phyloP scores from a whole-genome alignment of 2,113 vertebrate species.

The Xenotilapia leptura region DNA sequence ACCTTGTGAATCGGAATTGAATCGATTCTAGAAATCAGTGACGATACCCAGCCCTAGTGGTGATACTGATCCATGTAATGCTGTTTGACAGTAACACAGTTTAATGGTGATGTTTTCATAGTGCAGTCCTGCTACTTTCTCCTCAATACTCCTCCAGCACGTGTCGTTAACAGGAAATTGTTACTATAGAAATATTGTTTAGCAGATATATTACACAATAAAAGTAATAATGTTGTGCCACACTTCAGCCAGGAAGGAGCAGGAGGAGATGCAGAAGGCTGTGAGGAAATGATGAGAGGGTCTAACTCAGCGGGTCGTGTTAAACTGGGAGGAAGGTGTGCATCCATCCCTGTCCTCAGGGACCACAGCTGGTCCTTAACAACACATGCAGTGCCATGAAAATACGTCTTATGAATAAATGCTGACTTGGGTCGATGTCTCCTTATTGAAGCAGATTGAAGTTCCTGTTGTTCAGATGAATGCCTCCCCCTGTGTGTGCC shows the following conservation, averaged over 20 bases:
- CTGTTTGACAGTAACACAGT: background rate
- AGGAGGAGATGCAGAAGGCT: background rate
- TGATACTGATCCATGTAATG: background rate
- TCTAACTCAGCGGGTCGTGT: background rate
- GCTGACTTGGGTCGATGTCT: background rate
- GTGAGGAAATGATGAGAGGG: background rate
- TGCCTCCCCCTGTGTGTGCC: background rate
- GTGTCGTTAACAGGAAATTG: background rate
- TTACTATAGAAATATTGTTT: background rate
- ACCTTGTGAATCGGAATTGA: no score
- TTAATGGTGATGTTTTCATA: background rate
- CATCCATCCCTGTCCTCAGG: background rate
- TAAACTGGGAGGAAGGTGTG: background rate
- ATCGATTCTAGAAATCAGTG: no score
- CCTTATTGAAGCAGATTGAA: background rate
- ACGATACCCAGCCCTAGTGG: no score
- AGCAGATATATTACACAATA: background rate
- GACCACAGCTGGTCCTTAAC: background rate
- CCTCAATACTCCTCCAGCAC: background rate
- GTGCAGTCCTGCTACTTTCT: background rate
- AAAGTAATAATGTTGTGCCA: background rate
- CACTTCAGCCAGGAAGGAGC: background rate
- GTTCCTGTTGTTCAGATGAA: background rate
- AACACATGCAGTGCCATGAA: background rate
- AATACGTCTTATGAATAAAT: background rate